Conservation (phyloP, 2,888 invertebrate genomes). For the Punctoribates punctum region DNA sequence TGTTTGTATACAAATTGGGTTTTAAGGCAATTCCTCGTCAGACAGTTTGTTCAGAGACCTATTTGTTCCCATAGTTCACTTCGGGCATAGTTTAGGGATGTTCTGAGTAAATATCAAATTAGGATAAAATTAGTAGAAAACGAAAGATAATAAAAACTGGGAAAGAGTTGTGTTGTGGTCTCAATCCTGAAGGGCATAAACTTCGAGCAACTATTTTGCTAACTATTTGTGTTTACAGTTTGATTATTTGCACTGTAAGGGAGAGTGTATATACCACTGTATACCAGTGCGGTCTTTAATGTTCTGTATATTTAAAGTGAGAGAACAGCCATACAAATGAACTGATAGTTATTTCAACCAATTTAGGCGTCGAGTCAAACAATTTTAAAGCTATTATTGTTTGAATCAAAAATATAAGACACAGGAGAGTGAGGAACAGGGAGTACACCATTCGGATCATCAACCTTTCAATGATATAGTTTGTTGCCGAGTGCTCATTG, state of each 20-base stretch:
- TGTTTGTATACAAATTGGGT: not conserved
- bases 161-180: no score
- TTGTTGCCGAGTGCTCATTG: conserved; percentile 22
- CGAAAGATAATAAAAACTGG: no score
- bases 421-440: not conserved
- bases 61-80: no score
- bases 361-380: conserved; percentile 23
- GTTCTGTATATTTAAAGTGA: not conserved
- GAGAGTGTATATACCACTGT: no score
- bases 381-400: conserved; percentile 21
- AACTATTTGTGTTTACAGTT: no score
- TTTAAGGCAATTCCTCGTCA: conserved; percentile 9
- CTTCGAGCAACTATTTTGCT: no score
- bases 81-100: no score
- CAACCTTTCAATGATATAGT: conserved; percentile 34
- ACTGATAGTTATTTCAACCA: conserved; percentile 14
- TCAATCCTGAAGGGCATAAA: no score
- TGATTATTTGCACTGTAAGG: no score
- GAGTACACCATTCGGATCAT: conserved; percentile 20
- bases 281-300: no score
- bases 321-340: not conserved
- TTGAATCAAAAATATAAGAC: conserved; percentile 1
- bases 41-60: not conserved
- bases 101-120: no score
- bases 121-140: no score